These are phyloP conservation scores for Protobothrops flavoviridis DNA, from an alignment of 2,113 vertebrate genomes.

Conservation along the genomic window DNA sequence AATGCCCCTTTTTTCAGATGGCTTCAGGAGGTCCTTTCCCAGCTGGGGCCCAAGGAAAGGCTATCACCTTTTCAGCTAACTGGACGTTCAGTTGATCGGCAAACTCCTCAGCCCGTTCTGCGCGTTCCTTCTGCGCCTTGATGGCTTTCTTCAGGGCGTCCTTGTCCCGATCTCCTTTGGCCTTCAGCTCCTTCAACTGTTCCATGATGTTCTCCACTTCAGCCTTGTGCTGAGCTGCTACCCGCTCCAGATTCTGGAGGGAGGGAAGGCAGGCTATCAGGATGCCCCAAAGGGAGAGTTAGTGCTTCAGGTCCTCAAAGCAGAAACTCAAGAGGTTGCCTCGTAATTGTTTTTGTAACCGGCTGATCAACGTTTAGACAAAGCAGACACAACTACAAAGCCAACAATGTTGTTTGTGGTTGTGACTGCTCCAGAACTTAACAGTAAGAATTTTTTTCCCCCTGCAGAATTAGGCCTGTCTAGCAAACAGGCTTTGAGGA, in stretches of 20 bases:
- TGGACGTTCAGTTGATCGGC: constrained; percentile 76
- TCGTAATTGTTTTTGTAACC: background rate
- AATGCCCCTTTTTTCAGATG: background rate
- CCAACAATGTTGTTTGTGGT: background rate
- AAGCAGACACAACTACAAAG: background rate
- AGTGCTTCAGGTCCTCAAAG: background rate
- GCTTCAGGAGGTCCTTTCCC: background rate
- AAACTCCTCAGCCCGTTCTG: constrained; percentile 78
- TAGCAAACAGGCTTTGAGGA: background rate
- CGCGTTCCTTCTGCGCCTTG: constrained; percentile 81
- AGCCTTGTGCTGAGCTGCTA: constrained; percentile 73
- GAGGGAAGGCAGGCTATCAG: background rate
- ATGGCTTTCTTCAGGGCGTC: constrained; percentile 84
- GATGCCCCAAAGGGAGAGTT: rapidly evolving
- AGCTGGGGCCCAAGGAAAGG: background rate
- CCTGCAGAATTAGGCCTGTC: background rate
- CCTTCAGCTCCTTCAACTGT: constrained; percentile 74
- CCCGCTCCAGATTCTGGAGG: constrained; percentile 80
- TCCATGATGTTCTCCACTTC: constrained; percentile 74
- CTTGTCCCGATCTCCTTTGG: constrained; percentile 75
- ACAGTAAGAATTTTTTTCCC: rapidly evolving
- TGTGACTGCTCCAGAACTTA: background rate
- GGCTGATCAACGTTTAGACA: background rate
- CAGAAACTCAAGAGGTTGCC: background rate
- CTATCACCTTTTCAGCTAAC: constrained; percentile 80